A percentile compares a stretch with the other conserved stretches of the same genome.
Evolutionary conservation across 2,888 invertebrate genomes (phyloP).

Genomic region (Drosophila robusta): DNA sequence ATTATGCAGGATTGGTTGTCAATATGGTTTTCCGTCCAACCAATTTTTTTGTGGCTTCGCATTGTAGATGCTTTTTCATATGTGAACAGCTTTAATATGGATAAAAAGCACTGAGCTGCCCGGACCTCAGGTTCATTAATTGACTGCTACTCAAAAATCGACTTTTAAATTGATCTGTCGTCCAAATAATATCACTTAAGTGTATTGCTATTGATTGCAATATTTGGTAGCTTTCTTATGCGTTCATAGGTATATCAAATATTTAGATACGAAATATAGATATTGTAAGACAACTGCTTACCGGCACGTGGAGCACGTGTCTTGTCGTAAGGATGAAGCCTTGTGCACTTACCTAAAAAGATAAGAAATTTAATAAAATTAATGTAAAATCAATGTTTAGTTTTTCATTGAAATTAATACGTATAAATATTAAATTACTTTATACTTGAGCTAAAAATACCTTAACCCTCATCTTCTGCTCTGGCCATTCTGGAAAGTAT

Average conservation of each 20-base stretch:
- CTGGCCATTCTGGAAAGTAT: slow-evolving; percentile 38
- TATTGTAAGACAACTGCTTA: slow-evolving; percentile 62
- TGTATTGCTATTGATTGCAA: too few relatives aligned
- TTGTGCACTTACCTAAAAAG: slow-evolving; percentile 81
- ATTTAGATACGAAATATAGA: slow-evolving; percentile 15
- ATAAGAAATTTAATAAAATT: slow-evolving; percentile 39
- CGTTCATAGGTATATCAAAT: slow-evolving; percentile 3
- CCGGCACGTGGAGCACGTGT: slow-evolving; percentile 70
- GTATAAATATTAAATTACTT: neutral
- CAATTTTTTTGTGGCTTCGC: slow-evolving; percentile 26
- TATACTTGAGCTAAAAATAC: neutral
- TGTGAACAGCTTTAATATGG: neutral
- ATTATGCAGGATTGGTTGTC: slow-evolving; percentile 72
- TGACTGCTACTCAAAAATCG: too few relatives aligned
- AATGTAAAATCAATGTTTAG: slow-evolving; percentile 11
- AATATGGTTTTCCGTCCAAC: slow-evolving; percentile 66
- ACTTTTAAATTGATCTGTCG: neutral
- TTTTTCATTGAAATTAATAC: too few relatives aligned
- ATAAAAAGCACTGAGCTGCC: too few relatives aligned
- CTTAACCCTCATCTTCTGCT: slow-evolving; percentile 70
- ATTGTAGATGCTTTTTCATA: slow-evolving; percentile 1
- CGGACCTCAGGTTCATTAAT: too few relatives aligned
- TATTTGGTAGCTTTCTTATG: neutral
- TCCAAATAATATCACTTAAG: neutral
- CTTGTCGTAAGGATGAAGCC: slow-evolving; percentile 64